Conservation (phyloP, 92 coral and sea anemone species). For the Porites rus region DNA sequence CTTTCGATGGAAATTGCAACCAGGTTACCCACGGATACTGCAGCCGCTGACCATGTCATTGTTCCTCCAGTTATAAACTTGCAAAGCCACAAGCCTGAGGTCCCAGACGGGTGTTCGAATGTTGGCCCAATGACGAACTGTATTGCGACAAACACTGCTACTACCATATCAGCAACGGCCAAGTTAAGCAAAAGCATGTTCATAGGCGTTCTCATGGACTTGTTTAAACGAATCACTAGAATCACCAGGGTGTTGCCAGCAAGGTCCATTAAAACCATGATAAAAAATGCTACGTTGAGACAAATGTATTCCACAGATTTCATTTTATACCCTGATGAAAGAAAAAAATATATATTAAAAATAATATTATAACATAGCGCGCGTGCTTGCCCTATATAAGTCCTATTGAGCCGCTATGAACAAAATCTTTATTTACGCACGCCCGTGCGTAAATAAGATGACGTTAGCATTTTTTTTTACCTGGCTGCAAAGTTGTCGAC, state of each 20-base stretch:
- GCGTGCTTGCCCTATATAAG: no score
- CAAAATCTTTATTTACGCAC: no score
- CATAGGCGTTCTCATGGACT: conserved; percentile 42
- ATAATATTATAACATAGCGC: no score
- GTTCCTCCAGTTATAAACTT: conserved; percentile 37
- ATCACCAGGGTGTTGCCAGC: conserved; percentile 40
- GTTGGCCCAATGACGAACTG: conserved; percentile 37
- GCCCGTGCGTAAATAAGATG: no score
- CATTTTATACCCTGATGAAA: background rate
- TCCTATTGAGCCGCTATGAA: no score
- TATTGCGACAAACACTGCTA: conserved; percentile 31
- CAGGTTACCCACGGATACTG: conserved; percentile 28
- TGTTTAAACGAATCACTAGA: conserved; percentile 34
- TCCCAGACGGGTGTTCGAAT: conserved; percentile 24
- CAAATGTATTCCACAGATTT: conserved; percentile 11
- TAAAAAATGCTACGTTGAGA: conserved; percentile 14
- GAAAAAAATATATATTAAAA: no score
- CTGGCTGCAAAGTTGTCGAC: no score
- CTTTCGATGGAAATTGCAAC: conserved; percentile 44
- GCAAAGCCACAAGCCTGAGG: conserved; percentile 16
- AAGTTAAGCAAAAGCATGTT: conserved; percentile 30
- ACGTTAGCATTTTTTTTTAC: no score
- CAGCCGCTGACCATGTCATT: conserved; percentile 34
- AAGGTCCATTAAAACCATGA: conserved; percentile 40
- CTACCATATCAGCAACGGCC: conserved; percentile 37